These are phyloP conservation scores for Rhaphigaster nebulosa DNA, from an alignment of 2,888 invertebrate genomes.

Conservation along the genomic window DNA sequence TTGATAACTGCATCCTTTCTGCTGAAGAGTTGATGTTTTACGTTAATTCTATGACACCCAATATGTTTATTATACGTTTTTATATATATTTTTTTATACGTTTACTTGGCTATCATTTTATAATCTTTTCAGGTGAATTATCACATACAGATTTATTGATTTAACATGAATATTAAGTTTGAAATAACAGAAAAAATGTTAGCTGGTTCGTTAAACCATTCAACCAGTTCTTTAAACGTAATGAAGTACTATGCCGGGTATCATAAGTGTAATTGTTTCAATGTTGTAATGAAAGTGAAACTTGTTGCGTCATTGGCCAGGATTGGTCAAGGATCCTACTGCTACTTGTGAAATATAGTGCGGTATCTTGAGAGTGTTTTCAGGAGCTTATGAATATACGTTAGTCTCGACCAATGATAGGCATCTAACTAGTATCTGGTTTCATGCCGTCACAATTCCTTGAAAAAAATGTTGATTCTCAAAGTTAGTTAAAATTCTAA, in stretches of 20 bases:
- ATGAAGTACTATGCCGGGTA: background rate
- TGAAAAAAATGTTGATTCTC: too few species aligned
- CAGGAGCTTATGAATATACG: background rate
- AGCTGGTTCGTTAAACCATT: background rate
- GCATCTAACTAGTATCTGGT: too few species aligned
- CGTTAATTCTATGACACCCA: too few species aligned
- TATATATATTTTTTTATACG: too few species aligned
- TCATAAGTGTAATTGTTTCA: constrained; percentile 29
- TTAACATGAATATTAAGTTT: background rate
- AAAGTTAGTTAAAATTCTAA: too few species aligned
- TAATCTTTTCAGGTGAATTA: background rate
- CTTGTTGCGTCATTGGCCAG: background rate
- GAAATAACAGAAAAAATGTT: background rate
- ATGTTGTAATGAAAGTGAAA: constrained; percentile 46
- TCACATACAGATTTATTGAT: background rate
- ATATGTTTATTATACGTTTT: too few species aligned
- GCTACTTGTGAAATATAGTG: constrained; percentile 14
- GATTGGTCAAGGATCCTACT: constrained; percentile 20
- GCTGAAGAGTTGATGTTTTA: too few species aligned
- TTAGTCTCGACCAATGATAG: too few species aligned
- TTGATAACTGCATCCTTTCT: too few species aligned
- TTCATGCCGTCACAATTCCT: too few species aligned
- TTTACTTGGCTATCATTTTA: too few species aligned
- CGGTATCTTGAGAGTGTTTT: background rate
- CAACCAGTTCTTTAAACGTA: background rate